Evolutionary conservation across 2,888 invertebrate genomes (phyloP).

Genomic region (Temnothorax ravouxi): DNA sequence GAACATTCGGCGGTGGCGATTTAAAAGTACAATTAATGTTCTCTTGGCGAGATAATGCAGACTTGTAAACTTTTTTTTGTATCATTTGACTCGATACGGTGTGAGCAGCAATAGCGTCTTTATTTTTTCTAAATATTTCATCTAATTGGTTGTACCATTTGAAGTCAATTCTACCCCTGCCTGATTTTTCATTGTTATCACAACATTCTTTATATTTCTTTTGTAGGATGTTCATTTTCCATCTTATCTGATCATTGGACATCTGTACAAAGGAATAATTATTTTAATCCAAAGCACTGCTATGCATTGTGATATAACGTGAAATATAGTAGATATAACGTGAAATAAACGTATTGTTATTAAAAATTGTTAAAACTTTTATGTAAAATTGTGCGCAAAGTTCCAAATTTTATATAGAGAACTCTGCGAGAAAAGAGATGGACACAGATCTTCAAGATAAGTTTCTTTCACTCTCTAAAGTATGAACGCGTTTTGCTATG

Average conservation of each 20-base stretch:
- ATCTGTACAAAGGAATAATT: background rate
- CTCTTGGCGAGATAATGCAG: background rate
- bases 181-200: conserved; percentile 13
- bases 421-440: too few relatives aligned
- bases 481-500: too few relatives aligned
- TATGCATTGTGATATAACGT: too few relatives aligned
- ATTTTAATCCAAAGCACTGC: too few relatives aligned
- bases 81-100: background rate
- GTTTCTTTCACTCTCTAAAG: too few relatives aligned
- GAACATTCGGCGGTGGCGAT: too few relatives aligned
- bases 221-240: conserved; percentile 9
- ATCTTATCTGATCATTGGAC: background rate
- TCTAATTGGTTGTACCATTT: background rate
- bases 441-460: too few relatives aligned
- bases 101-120: conserved; percentile 1
- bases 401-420: too few relatives aligned
- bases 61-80: background rate
- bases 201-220: conserved; percentile 10
- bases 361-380: too few relatives aligned
- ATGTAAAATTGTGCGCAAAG: too few relatives aligned
- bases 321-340: too few relatives aligned
- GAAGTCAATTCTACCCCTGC: background rate
- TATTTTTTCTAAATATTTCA: conserved; percentile 9
- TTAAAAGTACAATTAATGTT: background rate
- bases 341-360: too few relatives aligned